Evolutionary conservation across 2,113 vertebrate species (phyloP), one percentile per base, ranked within the genome.

Genomic region (Furnarius figulus): DNA sequence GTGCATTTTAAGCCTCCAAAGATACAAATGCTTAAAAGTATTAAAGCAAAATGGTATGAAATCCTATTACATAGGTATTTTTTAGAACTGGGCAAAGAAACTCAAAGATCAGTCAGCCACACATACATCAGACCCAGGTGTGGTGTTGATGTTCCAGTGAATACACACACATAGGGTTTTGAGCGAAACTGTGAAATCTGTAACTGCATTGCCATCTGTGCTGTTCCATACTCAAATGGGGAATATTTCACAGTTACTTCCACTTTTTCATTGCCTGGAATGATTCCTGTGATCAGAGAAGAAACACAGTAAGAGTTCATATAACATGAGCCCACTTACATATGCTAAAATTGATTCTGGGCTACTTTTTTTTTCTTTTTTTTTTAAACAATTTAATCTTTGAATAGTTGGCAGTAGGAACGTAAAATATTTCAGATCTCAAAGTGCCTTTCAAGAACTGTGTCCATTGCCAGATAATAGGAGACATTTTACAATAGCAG

Each of bases 181-280:
- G 98, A 98, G 97, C 98, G 99, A 97, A 99, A 99, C 95, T 99
- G 98, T 7, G 98, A 98, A 92, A 99, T 95, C 93, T 95, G 49
- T 78, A 99, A 85, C 91, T 99, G 98, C 61, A 99, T 79, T 77
- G 97, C 98, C 81, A 98, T 98, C 80, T 99, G 99, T 71, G 98
- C 98, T 4, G 97, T 99, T 74, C 98, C 98, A 27, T 99, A 99
- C 30, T 98, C 97, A 50, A 97, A 22, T 5, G 99, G 99, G 63
- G 96, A 97, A 67, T 99, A 99, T 28, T 89, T 99, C 80, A 99
- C 96, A 2, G 92, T 96, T 66, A 99, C 44, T 39, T 97, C 85
- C 35, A 97, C 87, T 89, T 98, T 98, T 10, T 98, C 98, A 31
- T 98, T 98, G 72, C 98, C 99, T 52, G 99, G 98, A 87, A 99